phyloP scores from a whole-genome alignment of 2,888 invertebrate species.

The Ophraella communa region DNA sequence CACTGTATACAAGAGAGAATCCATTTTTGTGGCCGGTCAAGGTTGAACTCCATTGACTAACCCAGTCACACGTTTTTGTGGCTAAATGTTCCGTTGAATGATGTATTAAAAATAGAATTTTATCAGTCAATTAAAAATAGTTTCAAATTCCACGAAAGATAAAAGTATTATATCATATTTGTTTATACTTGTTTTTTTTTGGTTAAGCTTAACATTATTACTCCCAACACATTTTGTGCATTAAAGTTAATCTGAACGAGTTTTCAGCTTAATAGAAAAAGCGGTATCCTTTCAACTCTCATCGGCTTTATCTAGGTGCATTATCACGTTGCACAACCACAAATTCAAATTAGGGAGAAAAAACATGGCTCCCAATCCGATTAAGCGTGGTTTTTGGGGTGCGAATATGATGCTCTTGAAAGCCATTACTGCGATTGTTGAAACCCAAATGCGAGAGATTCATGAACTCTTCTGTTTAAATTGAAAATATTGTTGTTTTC shows the following conservation, averaged over 20 bases:
- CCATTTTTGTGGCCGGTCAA: too few species aligned
- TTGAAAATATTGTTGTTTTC: background rate
- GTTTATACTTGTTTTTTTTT: too few species aligned
- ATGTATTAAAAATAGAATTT: too few species aligned
- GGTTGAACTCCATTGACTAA: too few species aligned
- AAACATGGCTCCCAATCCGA: background rate
- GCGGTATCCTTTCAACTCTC: constrained; percentile 2
- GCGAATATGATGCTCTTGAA: constrained; percentile 13
- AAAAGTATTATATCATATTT: too few species aligned
- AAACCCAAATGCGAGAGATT: constrained; percentile 7
- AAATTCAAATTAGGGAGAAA: constrained; percentile 15
- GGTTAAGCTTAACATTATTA: too few species aligned
- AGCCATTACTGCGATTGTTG: constrained; percentile 6
- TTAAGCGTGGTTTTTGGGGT: constrained; percentile 2
- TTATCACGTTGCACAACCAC: constrained; percentile 13
- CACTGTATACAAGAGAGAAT: too few species aligned
- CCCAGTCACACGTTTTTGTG: too few species aligned
- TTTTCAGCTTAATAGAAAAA: constrained; percentile 5
- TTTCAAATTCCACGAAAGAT: too few species aligned
- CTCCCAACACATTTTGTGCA: background rate
- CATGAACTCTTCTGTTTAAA: constrained; percentile 1
- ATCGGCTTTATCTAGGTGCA: constrained; percentile 5
- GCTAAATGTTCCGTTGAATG: too few species aligned
- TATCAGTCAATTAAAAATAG: too few species aligned
- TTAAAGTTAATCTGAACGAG: background rate